These are phyloP conservation scores for Coturnix japonica DNA, from an alignment of 2,113 vertebrate species.

Conservation along the genomic window DNA sequence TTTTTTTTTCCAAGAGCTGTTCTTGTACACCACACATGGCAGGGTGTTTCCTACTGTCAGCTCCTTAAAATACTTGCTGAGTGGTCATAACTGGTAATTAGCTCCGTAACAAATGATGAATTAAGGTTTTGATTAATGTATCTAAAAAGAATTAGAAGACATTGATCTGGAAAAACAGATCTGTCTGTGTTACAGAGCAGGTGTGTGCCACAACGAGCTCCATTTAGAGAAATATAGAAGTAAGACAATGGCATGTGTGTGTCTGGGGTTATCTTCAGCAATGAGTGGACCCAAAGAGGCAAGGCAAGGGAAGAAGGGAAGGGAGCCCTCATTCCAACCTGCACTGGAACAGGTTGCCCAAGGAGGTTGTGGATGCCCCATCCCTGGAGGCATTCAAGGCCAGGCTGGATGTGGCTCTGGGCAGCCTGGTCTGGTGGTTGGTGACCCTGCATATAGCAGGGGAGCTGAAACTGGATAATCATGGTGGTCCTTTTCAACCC, in stretches of 20 bases:
- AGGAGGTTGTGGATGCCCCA: too few species aligned
- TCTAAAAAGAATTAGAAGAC: background rate
- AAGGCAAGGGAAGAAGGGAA: background rate
- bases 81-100: background rate
- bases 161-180: background rate
- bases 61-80: constrained; percentile 4
- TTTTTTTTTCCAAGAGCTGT: background rate
- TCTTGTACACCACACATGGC: background rate
- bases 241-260: fast-evolving
- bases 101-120: background rate
- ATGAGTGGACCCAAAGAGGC: background rate
- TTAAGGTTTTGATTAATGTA: background rate
- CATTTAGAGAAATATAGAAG: background rate
- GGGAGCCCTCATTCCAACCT: background rate
- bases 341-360: too few species aligned
- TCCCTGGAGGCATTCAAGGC: too few species aligned
- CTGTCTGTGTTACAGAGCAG: background rate
- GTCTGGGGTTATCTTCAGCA: background rate
- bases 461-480: too few species aligned
- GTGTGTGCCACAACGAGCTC: background rate
- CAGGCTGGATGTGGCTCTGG: too few species aligned
- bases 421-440: too few species aligned
- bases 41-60: background rate
- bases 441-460: too few species aligned
- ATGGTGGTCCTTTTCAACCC: too few species aligned